These are phyloP conservation scores for Elmis aenea DNA, from an alignment of 2,888 invertebrate species.

Conservation along the genomic window DNA sequence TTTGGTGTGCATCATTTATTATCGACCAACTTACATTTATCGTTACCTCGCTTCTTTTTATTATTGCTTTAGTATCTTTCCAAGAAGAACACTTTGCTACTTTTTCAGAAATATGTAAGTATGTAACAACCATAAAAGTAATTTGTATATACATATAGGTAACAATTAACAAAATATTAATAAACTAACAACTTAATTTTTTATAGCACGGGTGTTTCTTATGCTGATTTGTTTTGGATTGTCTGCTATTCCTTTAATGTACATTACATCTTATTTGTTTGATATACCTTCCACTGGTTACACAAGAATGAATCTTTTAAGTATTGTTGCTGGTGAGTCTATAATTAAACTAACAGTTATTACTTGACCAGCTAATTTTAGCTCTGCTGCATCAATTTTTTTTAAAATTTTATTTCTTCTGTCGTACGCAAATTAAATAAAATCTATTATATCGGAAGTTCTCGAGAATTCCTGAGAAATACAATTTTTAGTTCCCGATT, in stretches of 20 bases:
- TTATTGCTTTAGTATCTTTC: slow-evolving; percentile 60
- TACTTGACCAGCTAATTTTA: too few relatives aligned
- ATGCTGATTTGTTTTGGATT: slow-evolving; percentile 66
- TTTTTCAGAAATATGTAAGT: slow-evolving; percentile 50
- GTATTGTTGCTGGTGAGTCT: slow-evolving; percentile 64
- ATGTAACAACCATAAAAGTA: too few relatives aligned
- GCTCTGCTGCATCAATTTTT: too few relatives aligned
- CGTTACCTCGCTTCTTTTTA: slow-evolving; percentile 52
- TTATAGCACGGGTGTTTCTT: slow-evolving; percentile 55
- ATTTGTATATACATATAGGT: too few relatives aligned
- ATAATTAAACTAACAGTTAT: too few relatives aligned
- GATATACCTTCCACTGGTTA: slow-evolving; percentile 70
- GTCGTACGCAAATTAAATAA: too few relatives aligned
- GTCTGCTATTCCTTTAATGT: slow-evolving; percentile 67
- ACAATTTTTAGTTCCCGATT: too few relatives aligned
- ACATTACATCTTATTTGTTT: slow-evolving; percentile 64
- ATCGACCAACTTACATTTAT: slow-evolving; percentile 65
- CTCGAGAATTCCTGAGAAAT: too few relatives aligned
- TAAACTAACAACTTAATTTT: too few relatives aligned
- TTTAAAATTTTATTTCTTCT: too few relatives aligned
- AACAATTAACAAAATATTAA: too few relatives aligned
- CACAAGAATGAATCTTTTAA: slow-evolving; percentile 65
- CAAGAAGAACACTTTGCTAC: slow-evolving; percentile 58
- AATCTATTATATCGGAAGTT: too few relatives aligned
- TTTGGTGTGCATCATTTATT: slow-evolving; percentile 65